phyloP scores from a whole-genome alignment of 2,888 invertebrate species.

The Campopleginae sp. region DNA sequence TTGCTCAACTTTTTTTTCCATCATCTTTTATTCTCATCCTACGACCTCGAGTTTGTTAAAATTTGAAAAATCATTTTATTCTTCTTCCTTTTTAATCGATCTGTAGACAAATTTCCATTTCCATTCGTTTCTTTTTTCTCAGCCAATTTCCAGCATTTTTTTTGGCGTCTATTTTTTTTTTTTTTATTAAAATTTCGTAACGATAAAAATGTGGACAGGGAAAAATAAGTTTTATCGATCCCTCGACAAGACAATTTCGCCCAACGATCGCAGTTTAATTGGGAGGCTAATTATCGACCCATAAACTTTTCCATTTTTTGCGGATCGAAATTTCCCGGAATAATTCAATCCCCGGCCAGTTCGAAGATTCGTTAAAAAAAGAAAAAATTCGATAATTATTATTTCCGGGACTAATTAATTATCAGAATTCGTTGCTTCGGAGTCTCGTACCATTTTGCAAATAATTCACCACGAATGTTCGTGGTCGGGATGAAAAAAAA shows the following conservation, averaged over 20 bases:
- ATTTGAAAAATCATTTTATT: background rate
- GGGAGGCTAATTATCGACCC: background rate
- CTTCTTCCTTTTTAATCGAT: background rate
- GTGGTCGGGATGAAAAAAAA: background rate
- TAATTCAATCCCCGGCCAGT: background rate
- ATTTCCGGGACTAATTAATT: background rate
- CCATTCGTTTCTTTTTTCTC: background rate
- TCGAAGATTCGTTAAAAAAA: background rate
- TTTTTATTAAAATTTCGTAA: background rate
- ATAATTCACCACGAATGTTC: background rate
- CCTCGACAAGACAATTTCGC: background rate
- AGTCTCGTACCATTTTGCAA: background rate
- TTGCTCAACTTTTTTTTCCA: background rate
- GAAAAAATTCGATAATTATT: background rate
- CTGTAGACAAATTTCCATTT: too few species aligned
- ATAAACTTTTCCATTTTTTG: background rate
- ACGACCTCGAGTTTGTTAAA: too few species aligned
- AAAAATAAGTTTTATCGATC: background rate
- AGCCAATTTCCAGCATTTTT: background rate
- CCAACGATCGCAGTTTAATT: background rate
- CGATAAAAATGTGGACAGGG: background rate
- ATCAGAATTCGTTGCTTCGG: background rate
- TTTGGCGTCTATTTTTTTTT: background rate
- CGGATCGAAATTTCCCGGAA: background rate
- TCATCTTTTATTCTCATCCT: background rate